phyloP scores from a whole-genome alignment of 2,113 vertebrate species.

The Microtus pennsylvanicus region DNA sequence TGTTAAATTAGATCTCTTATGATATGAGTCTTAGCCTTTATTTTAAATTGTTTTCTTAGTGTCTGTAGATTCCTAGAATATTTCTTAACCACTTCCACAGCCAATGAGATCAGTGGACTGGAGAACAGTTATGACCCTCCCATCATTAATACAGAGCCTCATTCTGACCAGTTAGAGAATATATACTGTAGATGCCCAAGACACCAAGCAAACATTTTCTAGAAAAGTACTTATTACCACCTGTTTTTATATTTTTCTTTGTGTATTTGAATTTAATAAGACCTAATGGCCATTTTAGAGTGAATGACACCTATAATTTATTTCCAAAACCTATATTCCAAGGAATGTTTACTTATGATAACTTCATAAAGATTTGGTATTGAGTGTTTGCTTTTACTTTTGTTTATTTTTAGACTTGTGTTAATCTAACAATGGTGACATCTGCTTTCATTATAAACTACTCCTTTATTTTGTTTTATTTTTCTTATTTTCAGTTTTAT shows the following conservation, averaged over 20 bases:
- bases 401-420: not conserved
- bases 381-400: not conserved
- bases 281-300: not conserved
- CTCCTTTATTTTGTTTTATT: not conserved
- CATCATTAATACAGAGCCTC: not conserved
- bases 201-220: not conserved
- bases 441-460: not conserved
- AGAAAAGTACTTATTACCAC: not conserved
- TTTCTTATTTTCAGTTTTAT: not conserved
- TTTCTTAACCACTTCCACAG: slow-evolving; percentile 44
- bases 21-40: slow-evolving; percentile 37
- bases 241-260: not conserved
- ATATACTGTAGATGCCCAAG: not conserved
- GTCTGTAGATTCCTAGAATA: not conserved
- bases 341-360: slow-evolving; percentile 5
- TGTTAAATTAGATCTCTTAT: slow-evolving; percentile 15
- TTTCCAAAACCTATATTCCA: not conserved
- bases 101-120: not conserved
- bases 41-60: slow-evolving; percentile 48
- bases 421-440: not conserved
- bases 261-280: not conserved
- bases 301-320: not conserved
- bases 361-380: not conserved
- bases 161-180: not conserved
- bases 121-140: slow-evolving; percentile 18